phyloP scores from a whole-genome alignment of 2,888 invertebrate genomes.

The Chelonus formosanus region DNA sequence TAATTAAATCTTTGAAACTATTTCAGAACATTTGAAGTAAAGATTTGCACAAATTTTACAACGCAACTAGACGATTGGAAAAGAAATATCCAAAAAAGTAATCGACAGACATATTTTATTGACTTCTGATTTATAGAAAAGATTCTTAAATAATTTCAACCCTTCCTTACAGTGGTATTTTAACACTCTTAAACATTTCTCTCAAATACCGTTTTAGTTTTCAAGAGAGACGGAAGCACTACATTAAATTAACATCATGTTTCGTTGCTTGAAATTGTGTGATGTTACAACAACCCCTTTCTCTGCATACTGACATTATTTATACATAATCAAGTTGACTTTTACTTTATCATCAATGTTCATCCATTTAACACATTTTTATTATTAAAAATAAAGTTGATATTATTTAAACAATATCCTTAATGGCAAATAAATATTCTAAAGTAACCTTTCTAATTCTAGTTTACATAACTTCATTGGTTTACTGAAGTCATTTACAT shows the following conservation, averaged over 20 bases:
- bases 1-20: not conserved
- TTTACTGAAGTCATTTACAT: no score
- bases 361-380: no score
- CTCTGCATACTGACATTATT: not conserved
- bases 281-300: not conserved
- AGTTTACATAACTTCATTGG: no score
- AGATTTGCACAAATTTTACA: no score
- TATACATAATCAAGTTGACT: no score
- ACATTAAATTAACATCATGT: slow-evolving; percentile 43
- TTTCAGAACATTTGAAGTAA: no score
- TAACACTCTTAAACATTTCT: not conserved
- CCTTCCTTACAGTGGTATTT: not conserved
- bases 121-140: not conserved
- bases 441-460: no score
- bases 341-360: no score
- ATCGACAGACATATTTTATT: not conserved
- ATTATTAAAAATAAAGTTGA: no score
- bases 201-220: not conserved
- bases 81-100: not conserved
- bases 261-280: slow-evolving; percentile 33
- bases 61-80: no score
- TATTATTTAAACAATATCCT: no score
- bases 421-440: no score
- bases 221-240: slow-evolving; percentile 15
- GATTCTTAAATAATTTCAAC: not conserved